A percentile compares a stretch with the other conserved stretches of the same genome.
Evolutionary conservation across 1,140 invertebrate species (phyloP).

Genomic region (Hypsibius dujardini): DNA sequence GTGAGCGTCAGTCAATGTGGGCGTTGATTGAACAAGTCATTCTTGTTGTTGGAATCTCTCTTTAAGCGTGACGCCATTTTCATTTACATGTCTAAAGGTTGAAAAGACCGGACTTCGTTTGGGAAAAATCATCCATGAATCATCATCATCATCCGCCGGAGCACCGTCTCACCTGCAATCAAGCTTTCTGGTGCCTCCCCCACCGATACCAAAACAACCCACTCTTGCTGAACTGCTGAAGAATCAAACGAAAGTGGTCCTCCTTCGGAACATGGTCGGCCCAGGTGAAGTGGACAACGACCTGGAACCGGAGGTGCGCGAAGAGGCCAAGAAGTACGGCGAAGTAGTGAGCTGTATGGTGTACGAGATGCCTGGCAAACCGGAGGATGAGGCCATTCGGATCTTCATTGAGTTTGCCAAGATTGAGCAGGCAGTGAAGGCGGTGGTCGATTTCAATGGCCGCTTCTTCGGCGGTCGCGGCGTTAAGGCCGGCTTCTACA

Average conservation of each 20-base stretch:
- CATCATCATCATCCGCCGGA: constrained; percentile 56
- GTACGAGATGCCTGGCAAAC: constrained; percentile 44
- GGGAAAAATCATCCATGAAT: constrained; percentile 90
- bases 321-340: constrained; percentile 97
- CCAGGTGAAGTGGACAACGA: constrained; percentile 94
- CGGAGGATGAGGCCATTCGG: constrained; percentile 74
- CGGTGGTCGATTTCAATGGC: constrained; percentile 86
- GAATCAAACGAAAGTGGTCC: constrained; percentile 78
- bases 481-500: constrained; percentile 86
- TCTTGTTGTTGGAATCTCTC: no score
- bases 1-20: no score
- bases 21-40: neutral
- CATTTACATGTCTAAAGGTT: no score
- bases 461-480: constrained; percentile 85
- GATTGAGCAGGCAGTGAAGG: constrained; percentile 93
- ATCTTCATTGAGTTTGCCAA: constrained; percentile 96
- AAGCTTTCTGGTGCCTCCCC: constrained; percentile 21
- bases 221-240: constrained; percentile 87
- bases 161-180: no score
- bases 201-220: no score
- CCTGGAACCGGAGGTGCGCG: constrained; percentile 92
- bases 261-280: constrained; percentile 87
- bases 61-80: no score
- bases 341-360: constrained; percentile 71
- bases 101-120: constrained; percentile 92